Evolutionary conservation across 1,140 invertebrate genomes (phyloP).

Genomic region (Colletes latitarsis): DNA sequence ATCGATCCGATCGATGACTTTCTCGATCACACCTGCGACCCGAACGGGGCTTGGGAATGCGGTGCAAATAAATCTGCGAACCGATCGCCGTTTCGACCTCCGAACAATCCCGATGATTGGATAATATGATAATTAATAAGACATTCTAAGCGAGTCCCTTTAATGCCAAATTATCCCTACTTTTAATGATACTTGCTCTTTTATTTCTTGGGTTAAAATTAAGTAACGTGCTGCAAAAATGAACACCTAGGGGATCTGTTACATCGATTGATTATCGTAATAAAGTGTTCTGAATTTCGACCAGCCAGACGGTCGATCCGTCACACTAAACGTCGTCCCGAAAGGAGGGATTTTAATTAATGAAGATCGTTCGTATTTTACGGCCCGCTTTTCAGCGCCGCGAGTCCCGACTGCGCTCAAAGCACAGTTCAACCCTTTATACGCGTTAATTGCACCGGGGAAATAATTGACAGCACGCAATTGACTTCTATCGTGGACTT

Average conservation of each 20-base stretch:
- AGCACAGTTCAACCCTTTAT: not conserved
- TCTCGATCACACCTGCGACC: constrained; percentile 63
- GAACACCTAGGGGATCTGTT: no score
- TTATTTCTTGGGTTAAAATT: no score
- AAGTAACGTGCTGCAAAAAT: no score
- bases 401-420: not conserved
- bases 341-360: not conserved
- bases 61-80: constrained; percentile 51
- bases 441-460: constrained; percentile 14
- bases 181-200: no score
- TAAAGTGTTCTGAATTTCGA: no score
- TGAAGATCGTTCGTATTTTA: not conserved
- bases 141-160: not conserved
- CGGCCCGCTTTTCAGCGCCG: not conserved
- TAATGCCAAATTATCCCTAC: no score
- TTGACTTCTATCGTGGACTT: constrained; percentile 26
- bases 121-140: constrained; percentile 25
- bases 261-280: no score
- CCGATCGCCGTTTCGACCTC: constrained; percentile 48
- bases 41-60: constrained; percentile 18
- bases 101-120: constrained; percentile 44
- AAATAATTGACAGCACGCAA: constrained; percentile 28
- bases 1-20: constrained; percentile 61
- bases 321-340: no score
- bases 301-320: no score